Evolutionary conservation across 2,888 invertebrate genomes (phyloP).

Genomic region (Holacanthella duospinosa): DNA sequence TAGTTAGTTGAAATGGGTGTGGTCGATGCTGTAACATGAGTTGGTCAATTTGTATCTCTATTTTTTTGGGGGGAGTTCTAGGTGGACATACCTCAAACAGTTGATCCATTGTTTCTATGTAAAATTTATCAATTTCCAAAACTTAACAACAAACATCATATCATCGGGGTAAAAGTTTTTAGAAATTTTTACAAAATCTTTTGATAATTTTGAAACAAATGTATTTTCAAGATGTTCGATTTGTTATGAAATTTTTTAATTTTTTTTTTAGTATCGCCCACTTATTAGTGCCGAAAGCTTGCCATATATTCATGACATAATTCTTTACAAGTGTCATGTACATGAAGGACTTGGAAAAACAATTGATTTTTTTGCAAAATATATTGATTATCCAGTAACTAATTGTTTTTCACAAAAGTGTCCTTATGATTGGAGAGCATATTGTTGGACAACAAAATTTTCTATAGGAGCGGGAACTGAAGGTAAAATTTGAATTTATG

Average conservation of each 20-base stretch:
- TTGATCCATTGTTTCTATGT: conserved; percentile 10
- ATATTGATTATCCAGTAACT: not conserved
- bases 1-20: too few species aligned
- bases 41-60: too few species aligned
- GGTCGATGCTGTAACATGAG: too few species aligned
- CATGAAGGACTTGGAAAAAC: not conserved
- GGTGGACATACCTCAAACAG: conserved; percentile 2
- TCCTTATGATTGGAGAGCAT: not conserved
- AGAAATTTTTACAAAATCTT: not conserved
- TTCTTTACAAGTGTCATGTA: conserved; percentile 2
- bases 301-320: conserved; percentile 4
- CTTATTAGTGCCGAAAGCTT: not conserved
- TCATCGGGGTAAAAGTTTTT: conserved; percentile 14
- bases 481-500: too few species aligned
- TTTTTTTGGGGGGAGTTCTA: too few species aligned
- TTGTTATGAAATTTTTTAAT: not conserved
- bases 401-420: conserved; percentile 2
- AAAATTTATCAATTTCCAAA: conserved; percentile 12
- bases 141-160: conserved; percentile 11
- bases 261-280: conserved; percentile 4
- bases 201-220: too few species aligned
- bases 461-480: too few species aligned
- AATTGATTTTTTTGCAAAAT: not conserved
- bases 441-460: too few species aligned
- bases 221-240: not conserved